Evolutionary conservation across 1,140 invertebrate genomes (phyloP), one percentile per base, ranked within the genome.

Genomic region (Pseudomyrmex gracilis): DNA sequence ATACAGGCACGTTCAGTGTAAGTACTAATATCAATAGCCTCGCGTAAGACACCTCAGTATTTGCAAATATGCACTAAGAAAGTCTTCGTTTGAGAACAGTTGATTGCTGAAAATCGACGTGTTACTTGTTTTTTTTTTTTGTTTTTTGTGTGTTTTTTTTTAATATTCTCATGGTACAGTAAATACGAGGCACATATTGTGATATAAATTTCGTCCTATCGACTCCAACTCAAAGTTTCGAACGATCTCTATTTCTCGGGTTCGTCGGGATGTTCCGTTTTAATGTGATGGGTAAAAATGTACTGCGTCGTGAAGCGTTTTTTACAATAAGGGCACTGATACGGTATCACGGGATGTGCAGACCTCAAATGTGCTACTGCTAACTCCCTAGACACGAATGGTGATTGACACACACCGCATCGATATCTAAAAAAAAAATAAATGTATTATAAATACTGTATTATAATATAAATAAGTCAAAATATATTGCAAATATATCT

Each of bases 311-410:
- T 91, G 34, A 93, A 93, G 13, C 90, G 90, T 77, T 90, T 92
- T 73, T 92, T 93, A 78, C 92, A 93, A 77, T 93, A 92, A 82
- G 91, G 92, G 73, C 92, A 93, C 55, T 93, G 92, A 86, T 92
- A 93, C 63, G 92, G 91, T 89, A 92, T 92, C 7, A 90, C 24
- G 2, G 92, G 92, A 83, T 93, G 92, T 57, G 92, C 92, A 20
- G 92, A 93, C 67, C 91, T 89, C n/a, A 93, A 84, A 83, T 93
- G 92, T 15, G 92, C 92, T 0, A 93, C 90, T 13, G 92, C 92
- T 61, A 93, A 64, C 64, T 93, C 92, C 2, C 92, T 86, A 15
- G 90, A 86, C 7, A 93, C 89, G 55, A 93, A 93, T 10, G 92
- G 92, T 17, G 92, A 93, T 12, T 92, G 89, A 53, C 92, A 93